These are phyloP conservation scores for Erannis defoliaria DNA, from an alignment of 2,888 invertebrate genomes.

Conservation along the genomic window DNA sequence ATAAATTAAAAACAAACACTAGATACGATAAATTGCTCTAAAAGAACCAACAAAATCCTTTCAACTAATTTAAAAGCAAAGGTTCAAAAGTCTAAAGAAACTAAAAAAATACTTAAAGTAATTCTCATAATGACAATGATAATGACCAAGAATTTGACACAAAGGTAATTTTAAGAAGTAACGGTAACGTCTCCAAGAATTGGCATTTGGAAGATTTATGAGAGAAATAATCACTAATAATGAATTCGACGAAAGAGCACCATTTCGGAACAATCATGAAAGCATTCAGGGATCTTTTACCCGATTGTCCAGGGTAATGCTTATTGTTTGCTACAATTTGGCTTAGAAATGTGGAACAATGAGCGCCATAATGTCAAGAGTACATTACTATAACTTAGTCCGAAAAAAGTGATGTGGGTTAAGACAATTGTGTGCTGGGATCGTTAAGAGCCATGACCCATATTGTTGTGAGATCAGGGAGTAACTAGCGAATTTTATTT, in stretches of 20 bases:
- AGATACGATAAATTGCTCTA: slow-evolving; percentile 12
- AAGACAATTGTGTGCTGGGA: slow-evolving; percentile 49
- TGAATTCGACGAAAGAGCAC: slow-evolving; percentile 45
- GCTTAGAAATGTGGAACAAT: slow-evolving; percentile 40
- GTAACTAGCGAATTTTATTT: slow-evolving; percentile 70
- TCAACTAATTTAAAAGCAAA: background rate
- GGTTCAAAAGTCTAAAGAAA: background rate
- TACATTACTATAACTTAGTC: slow-evolving; percentile 39
- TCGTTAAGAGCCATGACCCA: slow-evolving; percentile 67
- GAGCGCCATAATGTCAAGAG: slow-evolving; percentile 33
- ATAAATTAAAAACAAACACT: slow-evolving; percentile 35
- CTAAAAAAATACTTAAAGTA: background rate
- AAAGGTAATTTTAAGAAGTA: slow-evolving; percentile 25
- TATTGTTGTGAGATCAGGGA: slow-evolving; percentile 74
- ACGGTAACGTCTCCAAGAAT: slow-evolving; percentile 24
- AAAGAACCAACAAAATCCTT: background rate
- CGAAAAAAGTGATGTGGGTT: slow-evolving; percentile 47
- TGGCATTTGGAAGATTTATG: slow-evolving; percentile 50
- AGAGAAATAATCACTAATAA: slow-evolving; percentile 55
- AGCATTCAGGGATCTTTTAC: slow-evolving; percentile 29
- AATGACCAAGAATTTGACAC: slow-evolving; percentile 8
- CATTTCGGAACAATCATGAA: slow-evolving; percentile 41
- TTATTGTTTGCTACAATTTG: slow-evolving; percentile 39
- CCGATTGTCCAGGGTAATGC: slow-evolving; percentile 33
- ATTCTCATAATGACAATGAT: slow-evolving; percentile 7